phyloP scores from a whole-genome alignment of 2,797 vertebrate species.

The Lerista edwardsae region DNA sequence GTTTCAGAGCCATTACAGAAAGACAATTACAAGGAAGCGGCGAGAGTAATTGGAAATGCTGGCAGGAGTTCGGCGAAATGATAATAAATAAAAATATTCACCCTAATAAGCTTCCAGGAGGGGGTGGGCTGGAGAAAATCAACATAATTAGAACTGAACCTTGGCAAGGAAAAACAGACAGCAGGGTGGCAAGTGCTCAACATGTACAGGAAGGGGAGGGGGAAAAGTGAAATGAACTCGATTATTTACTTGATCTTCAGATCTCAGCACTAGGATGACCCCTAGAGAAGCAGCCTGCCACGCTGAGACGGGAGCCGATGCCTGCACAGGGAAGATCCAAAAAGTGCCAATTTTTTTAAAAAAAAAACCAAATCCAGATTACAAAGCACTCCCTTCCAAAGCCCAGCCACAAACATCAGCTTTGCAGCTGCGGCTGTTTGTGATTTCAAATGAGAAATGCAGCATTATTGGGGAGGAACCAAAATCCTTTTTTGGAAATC shows the following conservation, averaged over 20 bases:
- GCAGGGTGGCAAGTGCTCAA: slow-evolving; percentile 77
- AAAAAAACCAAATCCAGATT: background rate
- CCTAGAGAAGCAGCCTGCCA: slow-evolving; percentile 40
- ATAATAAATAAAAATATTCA: slow-evolving; percentile 99
- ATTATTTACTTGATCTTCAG: slow-evolving; percentile 38
- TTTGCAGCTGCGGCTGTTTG: background rate
- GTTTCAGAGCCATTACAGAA: slow-evolving; percentile 99
- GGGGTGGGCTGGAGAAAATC: slow-evolving; percentile 97
- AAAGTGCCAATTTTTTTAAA: slow-evolving; percentile 15
- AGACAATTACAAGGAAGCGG: slow-evolving; percentile 99
- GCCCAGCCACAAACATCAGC: background rate
- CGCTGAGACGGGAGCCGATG: background rate
- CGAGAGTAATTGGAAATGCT: slow-evolving; percentile 99
- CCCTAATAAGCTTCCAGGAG: slow-evolving; percentile 97
- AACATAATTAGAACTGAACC: slow-evolving; percentile 99
- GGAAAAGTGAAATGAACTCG: slow-evolving; percentile 63
- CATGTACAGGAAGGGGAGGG: slow-evolving; percentile 54
- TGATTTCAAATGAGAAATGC: background rate
- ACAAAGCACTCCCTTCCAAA: slow-evolving; percentile 20
- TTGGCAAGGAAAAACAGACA: slow-evolving; percentile 86
- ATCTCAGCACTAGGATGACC: slow-evolving; percentile 42
- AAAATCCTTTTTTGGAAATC: background rate
- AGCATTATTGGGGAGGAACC: background rate
- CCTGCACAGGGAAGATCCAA: background rate
- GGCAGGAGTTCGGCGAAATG: slow-evolving; percentile 98